phyloP scores from a whole-genome alignment of 1,140 invertebrate genomes.

The Cyclargus thomasi region DNA sequence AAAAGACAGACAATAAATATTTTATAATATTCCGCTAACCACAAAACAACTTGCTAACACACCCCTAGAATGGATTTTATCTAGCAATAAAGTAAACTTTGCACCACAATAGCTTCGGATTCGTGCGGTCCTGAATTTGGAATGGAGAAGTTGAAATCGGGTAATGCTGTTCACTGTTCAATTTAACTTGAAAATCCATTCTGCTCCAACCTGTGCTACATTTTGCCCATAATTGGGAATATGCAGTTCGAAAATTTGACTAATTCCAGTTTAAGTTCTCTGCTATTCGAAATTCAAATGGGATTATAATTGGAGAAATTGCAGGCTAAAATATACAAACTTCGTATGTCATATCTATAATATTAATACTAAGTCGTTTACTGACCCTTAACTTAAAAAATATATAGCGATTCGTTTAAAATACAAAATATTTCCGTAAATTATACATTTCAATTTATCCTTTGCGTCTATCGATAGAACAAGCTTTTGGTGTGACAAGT shows the following conservation, averaged over 20 bases:
- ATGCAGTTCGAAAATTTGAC: not conserved
- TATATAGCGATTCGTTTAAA: too few species aligned
- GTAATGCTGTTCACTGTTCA: not conserved
- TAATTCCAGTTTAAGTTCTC: slow-evolving; percentile 3
- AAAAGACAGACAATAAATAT: too few species aligned
- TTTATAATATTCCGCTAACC: too few species aligned
- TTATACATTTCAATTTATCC: too few species aligned
- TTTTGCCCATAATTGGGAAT: not conserved
- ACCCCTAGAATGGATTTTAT: not conserved
- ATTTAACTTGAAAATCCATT: not conserved
- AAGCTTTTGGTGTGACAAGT: too few species aligned
- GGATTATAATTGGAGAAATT: not conserved
- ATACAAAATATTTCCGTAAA: too few species aligned
- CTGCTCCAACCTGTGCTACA: not conserved
- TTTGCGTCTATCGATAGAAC: too few species aligned
- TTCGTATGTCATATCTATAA: too few species aligned
- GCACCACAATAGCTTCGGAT: not conserved
- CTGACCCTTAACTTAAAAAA: too few species aligned
- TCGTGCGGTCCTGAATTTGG: not conserved
- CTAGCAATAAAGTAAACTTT: not conserved
- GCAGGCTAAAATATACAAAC: too few species aligned
- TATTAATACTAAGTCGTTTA: too few species aligned
- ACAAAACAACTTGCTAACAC: too few species aligned
- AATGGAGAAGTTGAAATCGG: not conserved
- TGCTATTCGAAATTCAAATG: not conserved